Evolutionary conservation across 2,113 vertebrate genomes (phyloP).

Genomic region (Vombatus ursinus): DNA sequence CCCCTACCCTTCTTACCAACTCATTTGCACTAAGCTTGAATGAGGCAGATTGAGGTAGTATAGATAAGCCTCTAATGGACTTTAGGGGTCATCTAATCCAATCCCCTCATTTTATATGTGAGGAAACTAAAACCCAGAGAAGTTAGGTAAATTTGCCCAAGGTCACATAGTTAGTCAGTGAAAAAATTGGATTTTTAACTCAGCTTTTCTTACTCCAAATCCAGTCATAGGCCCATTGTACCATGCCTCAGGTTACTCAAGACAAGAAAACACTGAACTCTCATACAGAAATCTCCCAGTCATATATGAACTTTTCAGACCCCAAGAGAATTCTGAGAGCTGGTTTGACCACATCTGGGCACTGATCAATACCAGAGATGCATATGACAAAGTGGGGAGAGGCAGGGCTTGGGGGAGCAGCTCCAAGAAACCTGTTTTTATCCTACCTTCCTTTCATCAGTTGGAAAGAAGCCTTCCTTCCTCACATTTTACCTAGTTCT

Average conservation of each 20-base stretch:
- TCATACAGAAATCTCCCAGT: neutral
- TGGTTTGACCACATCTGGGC: neutral
- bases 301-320: neutral
- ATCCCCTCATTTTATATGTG: neutral
- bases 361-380: neutral
- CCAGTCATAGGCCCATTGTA: neutral
- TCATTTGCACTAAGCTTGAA: neutral
- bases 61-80: neutral
- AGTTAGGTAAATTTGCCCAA: neutral
- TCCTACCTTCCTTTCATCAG: neutral
- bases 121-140: neutral
- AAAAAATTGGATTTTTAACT: neutral
- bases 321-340: neutral
- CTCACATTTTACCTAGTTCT: neutral
- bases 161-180: neutral
- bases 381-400: neutral
- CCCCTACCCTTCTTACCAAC: neutral
- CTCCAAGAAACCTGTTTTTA: neutral
- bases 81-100: neutral
- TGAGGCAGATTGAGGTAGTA: neutral
- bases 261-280: neutral
- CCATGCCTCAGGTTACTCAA: neutral
- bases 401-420: neutral
- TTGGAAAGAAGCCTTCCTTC: neutral
- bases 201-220: neutral